A percentile compares a stretch with the other conserved stretches of the same genome.
phyloP scores from a whole-genome alignment of 2,888 invertebrate genomes.

The Cantharis lateralis region DNA sequence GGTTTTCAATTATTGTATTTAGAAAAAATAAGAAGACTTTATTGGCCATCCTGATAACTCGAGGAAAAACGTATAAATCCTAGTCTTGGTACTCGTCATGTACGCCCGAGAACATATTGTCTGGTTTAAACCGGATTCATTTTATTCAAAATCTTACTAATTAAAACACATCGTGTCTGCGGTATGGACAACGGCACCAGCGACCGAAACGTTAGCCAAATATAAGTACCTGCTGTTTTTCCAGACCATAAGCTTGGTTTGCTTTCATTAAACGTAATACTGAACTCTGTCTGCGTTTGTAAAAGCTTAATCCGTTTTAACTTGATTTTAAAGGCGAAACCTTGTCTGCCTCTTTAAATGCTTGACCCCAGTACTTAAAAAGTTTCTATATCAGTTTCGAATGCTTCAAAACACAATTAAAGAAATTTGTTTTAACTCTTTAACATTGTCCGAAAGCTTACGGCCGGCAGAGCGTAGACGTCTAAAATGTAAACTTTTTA shows the following conservation, averaged over 20 bases:
- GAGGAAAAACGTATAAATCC: neutral
- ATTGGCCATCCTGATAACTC: neutral
- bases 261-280: neutral
- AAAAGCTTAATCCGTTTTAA: neutral
- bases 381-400: neutral
- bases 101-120: neutral
- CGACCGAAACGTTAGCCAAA: neutral
- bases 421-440: neutral
- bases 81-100: neutral
- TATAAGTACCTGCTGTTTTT: neutral
- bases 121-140: neutral
- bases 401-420: neutral
- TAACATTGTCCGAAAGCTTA: neutral
- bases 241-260: neutral
- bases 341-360: neutral
- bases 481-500: neutral
- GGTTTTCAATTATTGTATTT: neutral
- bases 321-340: neutral
- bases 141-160: neutral
- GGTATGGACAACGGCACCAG: neutral
- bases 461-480: neutral
- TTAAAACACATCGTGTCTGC: neutral
- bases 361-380: neutral
- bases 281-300: neutral
- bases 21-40: neutral